These are phyloP conservation scores for Mesembrinibis cayennensis DNA, from an alignment of 2,113 vertebrate genomes.

Conservation along the genomic window DNA sequence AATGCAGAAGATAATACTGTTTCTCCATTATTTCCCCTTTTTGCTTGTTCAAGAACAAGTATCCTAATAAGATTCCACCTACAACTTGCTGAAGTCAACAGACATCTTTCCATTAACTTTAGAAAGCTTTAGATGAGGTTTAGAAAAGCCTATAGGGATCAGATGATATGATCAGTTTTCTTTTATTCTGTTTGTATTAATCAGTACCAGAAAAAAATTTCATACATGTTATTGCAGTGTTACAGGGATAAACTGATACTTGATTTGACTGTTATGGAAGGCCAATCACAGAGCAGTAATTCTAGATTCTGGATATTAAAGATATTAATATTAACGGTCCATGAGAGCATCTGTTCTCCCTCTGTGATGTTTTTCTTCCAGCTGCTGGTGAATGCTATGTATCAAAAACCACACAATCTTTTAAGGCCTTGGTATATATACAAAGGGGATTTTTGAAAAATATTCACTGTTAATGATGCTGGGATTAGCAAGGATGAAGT, in stretches of 20 bases:
- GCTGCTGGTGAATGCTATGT: neutral
- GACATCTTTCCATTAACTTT: neutral
- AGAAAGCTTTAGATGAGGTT: neutral
- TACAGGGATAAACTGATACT: neutral
- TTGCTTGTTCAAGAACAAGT: neutral
- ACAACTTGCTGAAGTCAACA: neutral
- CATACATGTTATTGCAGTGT: neutral
- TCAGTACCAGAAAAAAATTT: neutral
- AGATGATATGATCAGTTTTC: neutral
- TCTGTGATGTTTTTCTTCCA: neutral
- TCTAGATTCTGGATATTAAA: neutral
- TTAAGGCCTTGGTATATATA: neutral
- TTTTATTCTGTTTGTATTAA: neutral
- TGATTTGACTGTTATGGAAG: neutral
- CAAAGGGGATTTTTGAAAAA: neutral
- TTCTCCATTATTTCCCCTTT: neutral
- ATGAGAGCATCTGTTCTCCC: neutral
- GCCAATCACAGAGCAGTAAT: neutral
- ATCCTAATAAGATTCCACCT: neutral
- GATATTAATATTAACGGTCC: neutral
- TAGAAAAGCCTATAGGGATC: neutral
- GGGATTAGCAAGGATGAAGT: neutral
- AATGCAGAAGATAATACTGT: neutral
- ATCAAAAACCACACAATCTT: neutral
- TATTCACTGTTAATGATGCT: neutral